A percentile compares a stretch with the other conserved stretches of the same genome.
These are phyloP conservation scores for Peucedramus taeniatus DNA, from an alignment of 2,113 vertebrate species.

Conservation along the genomic window DNA sequence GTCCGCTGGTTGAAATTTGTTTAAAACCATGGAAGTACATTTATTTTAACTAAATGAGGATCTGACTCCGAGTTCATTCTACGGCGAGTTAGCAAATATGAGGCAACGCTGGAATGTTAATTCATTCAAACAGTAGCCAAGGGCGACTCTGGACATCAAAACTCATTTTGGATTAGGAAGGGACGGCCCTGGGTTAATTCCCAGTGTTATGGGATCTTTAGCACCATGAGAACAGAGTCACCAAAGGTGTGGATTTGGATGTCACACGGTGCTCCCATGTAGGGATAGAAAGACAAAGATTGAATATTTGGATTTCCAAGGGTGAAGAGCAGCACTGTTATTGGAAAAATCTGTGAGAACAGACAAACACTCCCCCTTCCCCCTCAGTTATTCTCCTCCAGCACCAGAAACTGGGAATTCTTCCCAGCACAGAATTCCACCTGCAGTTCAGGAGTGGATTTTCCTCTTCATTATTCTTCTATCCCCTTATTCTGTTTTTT, in stretches of 20 bases:
- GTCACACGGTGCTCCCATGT: not conserved
- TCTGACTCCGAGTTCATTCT: not conserved
- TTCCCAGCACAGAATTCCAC: not conserved
- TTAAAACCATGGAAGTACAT: not conserved
- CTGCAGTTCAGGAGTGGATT: not conserved
- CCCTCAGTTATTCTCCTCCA: not conserved
- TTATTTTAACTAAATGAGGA: constrained; percentile 44
- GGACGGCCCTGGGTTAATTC: not conserved
- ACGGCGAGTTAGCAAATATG: not conserved
- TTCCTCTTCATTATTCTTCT: not conserved
- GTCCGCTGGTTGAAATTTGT: not conserved
- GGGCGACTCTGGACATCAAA: constrained; percentile 26
- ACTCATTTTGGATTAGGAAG: not conserved
- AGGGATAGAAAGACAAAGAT: not conserved
- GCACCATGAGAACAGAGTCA: not conserved
- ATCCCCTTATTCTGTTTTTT: not conserved
- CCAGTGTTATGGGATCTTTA: not conserved
- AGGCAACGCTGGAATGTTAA: not conserved
- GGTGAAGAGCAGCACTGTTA: not conserved
- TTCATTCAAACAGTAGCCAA: constrained; percentile 1
- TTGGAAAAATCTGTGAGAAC: accelerated
- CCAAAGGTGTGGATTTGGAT: not conserved
- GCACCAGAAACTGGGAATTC: not conserved
- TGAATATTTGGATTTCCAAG: not conserved
- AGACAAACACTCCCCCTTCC: accelerated